phyloP scores from a whole-genome alignment of 2,113 vertebrate genomes.

The Trematocara variabile region DNA sequence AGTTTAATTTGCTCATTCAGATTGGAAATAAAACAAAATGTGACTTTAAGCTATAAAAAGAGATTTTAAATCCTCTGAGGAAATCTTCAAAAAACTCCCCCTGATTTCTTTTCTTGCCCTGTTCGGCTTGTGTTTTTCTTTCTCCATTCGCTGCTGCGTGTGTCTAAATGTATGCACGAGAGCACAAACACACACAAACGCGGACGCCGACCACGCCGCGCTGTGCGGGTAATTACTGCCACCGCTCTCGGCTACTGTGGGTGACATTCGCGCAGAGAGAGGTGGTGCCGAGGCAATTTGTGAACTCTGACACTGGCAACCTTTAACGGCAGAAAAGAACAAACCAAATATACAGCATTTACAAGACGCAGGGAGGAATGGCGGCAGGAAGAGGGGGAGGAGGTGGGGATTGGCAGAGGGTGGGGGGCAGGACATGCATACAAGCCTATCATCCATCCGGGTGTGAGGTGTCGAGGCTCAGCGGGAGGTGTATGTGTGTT shows the following conservation, averaged over 20 bases:
- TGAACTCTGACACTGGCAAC: constrained; percentile 96
- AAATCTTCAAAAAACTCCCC: neutral
- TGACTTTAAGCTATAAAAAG: neutral
- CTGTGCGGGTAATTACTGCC: constrained; percentile 69
- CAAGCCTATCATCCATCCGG: constrained; percentile 38
- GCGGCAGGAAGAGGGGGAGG: neutral
- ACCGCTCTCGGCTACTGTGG: constrained; percentile 73
- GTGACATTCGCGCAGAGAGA: constrained; percentile 72
- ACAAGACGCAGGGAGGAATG: constrained; percentile 46
- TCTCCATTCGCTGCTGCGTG: neutral
- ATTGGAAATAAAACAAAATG: neutral
- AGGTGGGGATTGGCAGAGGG: neutral
- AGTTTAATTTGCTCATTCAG: neutral
- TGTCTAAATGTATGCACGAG: constrained; percentile 4
- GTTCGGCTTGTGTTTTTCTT: neutral
- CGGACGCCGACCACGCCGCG: neutral
- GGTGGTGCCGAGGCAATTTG: constrained; percentile 89
- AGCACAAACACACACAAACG: constrained; percentile 2
- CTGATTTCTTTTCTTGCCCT: neutral
- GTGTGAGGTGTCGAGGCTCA: neutral
- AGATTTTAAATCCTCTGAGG: neutral
- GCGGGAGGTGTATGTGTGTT: neutral
- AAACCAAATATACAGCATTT: constrained; percentile 79
- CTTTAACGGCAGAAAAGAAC: constrained; percentile 83
- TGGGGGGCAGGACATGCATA: constrained; percentile 75